Base-by-base conservation (phyloP, 2,113 vertebrate species). In the Alligator sinensis region DNA sequence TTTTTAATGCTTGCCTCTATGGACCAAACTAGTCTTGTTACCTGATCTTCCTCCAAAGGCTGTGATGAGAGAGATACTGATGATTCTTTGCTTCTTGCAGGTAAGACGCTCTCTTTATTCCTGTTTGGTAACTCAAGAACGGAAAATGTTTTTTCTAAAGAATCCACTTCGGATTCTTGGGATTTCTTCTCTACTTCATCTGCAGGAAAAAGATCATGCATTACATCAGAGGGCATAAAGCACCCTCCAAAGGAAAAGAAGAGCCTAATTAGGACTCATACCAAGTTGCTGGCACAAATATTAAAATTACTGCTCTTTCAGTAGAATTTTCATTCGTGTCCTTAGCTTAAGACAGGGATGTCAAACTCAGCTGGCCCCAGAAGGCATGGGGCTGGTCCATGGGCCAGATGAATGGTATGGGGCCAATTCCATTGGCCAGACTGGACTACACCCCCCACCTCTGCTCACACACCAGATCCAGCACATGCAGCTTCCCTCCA, bases 201-300 rank as follows among this genome's bases (percentile, higher is more conserved):
- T 98, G 96, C 77, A 97, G 97, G 72, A 54, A 91, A 22, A 97
- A 96, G 47, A 86, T 84, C 22, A 76, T 9, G 47, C 63, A 91
- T 4, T 68, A 74, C 30, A 85, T 93, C 80, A 95, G 77, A 82
- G 75, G 91, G 80, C 6, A 61, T 9, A 90, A 80, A 7, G 12
- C n/a, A 91, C 15, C n/a, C 61, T 1, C 27, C 55, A 84, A 85
- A 10, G 86, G 61, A 90, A 80, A 91, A 80, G 14, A 82, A 88
- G 95, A 84, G 24, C 0, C 0, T n/a, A 1, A 27, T 57, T 62
- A 80, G 21, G 27, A 59, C 64, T 63, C n/a, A 55, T 14, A 80
- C 30, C 70, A 76, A 77, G 74, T 89, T 17, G 28, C 80, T 92
- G 82, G 21, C 82, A 86, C 11, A 81, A 60, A 68, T 83, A 89